These are phyloP conservation scores for Bolborhynchus lineola DNA, from an alignment of 2,113 vertebrate genomes.

Conservation along the genomic window DNA sequence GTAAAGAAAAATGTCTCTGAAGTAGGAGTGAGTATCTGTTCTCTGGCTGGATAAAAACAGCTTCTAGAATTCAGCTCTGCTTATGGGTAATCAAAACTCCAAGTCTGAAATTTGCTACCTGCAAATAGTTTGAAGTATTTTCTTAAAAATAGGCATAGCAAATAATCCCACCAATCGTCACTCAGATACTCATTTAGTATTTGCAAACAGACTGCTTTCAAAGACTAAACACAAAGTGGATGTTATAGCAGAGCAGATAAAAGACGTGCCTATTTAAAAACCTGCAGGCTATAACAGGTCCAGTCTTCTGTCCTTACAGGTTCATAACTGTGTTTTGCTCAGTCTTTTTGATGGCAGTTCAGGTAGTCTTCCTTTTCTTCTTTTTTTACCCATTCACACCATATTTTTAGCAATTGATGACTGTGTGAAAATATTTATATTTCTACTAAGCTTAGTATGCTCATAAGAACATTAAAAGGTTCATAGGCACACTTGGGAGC, in stretches of 20 bases:
- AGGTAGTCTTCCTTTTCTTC: background rate
- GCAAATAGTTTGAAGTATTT: background rate
- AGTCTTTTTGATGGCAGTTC: background rate
- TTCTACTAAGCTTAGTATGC: background rate
- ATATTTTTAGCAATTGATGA: background rate
- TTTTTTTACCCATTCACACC: background rate
- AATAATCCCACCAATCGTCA: background rate
- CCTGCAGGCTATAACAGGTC: background rate
- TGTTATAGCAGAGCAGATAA: background rate
- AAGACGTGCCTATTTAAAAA: background rate
- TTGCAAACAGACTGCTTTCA: background rate
- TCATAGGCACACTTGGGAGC: background rate
- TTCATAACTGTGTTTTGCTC: background rate
- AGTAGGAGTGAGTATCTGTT: background rate
- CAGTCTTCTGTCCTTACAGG: background rate
- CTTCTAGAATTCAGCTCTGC: background rate
- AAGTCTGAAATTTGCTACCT: background rate
- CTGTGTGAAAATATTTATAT: background rate
- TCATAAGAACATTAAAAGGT: background rate
- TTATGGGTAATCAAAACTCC: background rate
- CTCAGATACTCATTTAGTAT: background rate
- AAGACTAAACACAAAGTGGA: background rate
- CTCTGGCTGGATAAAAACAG: background rate
- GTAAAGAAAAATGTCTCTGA: background rate
- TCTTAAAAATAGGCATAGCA: background rate